Conservation (phyloP, 1,140 invertebrate genomes). For the Cyphomyrmex costatus region DNA sequence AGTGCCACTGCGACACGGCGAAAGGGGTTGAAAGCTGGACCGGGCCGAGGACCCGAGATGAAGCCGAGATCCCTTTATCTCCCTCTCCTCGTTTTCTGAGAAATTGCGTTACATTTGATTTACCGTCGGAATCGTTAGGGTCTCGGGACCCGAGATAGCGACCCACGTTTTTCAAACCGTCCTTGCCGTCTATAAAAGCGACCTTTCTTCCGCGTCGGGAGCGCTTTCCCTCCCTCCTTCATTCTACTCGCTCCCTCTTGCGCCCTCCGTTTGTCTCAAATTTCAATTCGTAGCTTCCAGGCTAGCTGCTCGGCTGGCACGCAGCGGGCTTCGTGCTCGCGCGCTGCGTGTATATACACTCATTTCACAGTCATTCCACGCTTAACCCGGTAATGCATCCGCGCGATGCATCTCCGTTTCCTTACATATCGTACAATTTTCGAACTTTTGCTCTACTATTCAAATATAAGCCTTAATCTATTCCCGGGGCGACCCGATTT, state of each 20-base stretch:
- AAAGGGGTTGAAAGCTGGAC: constrained; percentile 63
- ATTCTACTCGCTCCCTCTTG: constrained; percentile 27
- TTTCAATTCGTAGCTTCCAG: constrained; percentile 59
- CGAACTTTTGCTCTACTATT: constrained; percentile 17
- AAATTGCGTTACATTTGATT: constrained; percentile 76
- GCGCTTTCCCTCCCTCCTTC: not conserved
- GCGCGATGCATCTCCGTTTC: constrained; percentile 29
- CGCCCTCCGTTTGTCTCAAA: constrained; percentile 55
- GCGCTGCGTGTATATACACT: not conserved
- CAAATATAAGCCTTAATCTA: constrained; percentile 33
- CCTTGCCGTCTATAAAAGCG: constrained; percentile 45
- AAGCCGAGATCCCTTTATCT: constrained; percentile 31
- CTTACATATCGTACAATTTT: not conserved
- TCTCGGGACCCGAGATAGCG: constrained; percentile 46
- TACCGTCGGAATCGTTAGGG: constrained; percentile 70
- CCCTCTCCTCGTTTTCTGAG: constrained; percentile 54
- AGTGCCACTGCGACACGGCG: constrained; percentile 39
- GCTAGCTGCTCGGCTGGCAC: constrained; percentile 27
- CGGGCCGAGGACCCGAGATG: not conserved
- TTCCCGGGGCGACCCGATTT: not conserved
- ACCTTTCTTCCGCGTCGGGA: constrained; percentile 28
- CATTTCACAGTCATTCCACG: constrained; percentile 31
- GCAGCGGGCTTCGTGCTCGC: constrained; percentile 28
- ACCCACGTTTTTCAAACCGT: constrained; percentile 60
- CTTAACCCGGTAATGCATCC: constrained; percentile 38